Evolutionary conservation across 2,797 vertebrate species (phyloP), one percentile per base, ranked within the genome.

Genomic region (Acanthornis magna): DNA sequence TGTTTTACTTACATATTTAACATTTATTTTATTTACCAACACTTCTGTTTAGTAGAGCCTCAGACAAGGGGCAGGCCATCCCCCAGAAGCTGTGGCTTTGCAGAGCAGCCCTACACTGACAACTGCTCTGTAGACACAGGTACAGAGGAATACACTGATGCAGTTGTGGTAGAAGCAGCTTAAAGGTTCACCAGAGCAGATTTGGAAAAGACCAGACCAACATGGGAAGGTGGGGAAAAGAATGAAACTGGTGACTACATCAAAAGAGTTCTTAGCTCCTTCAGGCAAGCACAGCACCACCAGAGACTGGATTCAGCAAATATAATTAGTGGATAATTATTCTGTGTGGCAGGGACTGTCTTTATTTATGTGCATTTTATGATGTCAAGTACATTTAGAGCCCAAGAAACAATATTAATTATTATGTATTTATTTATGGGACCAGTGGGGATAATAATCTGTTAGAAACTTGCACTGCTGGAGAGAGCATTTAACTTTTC

Each of bases 391-490:
- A 89, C 10, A 22, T 89, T 91, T 51, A 62, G 43, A 85, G 20
- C 16, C 16, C 13, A 71, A 60, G 34, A 87, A 84, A 79, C 11
- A 74, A 61, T 76, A 70, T 7, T 1, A 60, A 76, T 74, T 79
- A 54, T 89, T 61, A 29, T 65, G 58, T 40, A 50, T 79, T 96
- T 93, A 73, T 87, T 89, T 89, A 20, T 89, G 50, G 13, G 26
- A 61, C 13, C 10, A 21, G 12, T 61, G 27, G 30, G 65, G 10
- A 54, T 91, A 95, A 91, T 43, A 87, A 83, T 73, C 29, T 89
- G 22, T 62, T 79, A 76, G 68, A 95, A 89, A 61, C 27, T 74
- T 87, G n/a, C 57, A 29, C 38, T 47, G 30, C 45, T 87, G 61
- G 72, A 71, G 47, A 93, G 27, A 77, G 5, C 4, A 58, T 83